Evolutionary conservation across 2,888 invertebrate species (phyloP).

Genomic region (Limnephilus lunatus): DNA sequence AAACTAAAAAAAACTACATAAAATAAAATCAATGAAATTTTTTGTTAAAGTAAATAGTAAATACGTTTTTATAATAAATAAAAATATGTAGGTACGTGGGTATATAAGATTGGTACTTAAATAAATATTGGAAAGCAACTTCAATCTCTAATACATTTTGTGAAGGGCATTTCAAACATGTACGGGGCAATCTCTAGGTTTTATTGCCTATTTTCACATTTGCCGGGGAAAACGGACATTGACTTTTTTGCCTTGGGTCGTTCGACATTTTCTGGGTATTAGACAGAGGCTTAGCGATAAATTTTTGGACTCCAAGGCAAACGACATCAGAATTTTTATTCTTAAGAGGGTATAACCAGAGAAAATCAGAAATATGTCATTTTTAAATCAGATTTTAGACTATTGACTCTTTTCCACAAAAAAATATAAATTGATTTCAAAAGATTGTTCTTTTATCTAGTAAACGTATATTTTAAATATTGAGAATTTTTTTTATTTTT

Average conservation of each 20-base stretch:
- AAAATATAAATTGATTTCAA: too few species aligned
- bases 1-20: not conserved
- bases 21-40: not conserved
- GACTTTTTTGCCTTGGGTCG: slow-evolving; percentile 28
- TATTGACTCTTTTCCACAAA: too few species aligned
- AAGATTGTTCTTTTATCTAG: too few species aligned
- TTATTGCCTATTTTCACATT: slow-evolving; percentile 35
- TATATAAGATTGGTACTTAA: not conserved
- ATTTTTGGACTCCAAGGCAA: not conserved
- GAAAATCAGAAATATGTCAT: too few species aligned
- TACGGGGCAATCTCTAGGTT: not conserved
- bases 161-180: slow-evolving; percentile 25
- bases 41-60: not conserved
- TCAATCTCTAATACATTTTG: slow-evolving; percentile 8
- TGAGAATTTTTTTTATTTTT: too few species aligned
- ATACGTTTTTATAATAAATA: not conserved
- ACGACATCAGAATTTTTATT: not conserved
- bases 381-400: too few species aligned
- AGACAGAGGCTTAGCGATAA: not conserved
- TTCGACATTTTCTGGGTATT: slow-evolving; percentile 7
- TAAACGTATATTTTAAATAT: too few species aligned
- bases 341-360: too few species aligned
- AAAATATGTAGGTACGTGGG: not conserved
- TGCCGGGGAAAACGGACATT: slow-evolving; percentile 5
- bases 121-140: slow-evolving; percentile 17